Base-by-base conservation (phyloP, 2,797 vertebrate species). In the Phrynocephalus forsythii region DNA sequence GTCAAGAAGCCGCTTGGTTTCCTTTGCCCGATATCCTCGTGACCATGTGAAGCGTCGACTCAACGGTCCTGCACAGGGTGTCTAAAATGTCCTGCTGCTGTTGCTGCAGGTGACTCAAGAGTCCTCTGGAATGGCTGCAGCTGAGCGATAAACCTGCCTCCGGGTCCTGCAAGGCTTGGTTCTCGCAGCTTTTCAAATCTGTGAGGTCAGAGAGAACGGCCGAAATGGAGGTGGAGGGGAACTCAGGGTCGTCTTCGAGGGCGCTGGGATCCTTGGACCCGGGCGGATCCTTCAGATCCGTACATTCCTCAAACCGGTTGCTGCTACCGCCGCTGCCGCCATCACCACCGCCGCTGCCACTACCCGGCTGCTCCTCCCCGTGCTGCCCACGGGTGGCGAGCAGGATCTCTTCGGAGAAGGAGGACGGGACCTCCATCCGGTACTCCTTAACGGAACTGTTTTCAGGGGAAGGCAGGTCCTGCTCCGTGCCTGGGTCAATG, bases 401-500 rank as follows among this genome's bases (percentile, higher is more conserved):
- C 91, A 81, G 80, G 0, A 95, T 81, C 20, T 96, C 96, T 95
- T 98, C 91, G 82, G 97, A 93, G 94, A 97, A 97, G 0, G 98
- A 98, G 52, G 97, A 96, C 63, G 98, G 97, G 15, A 95, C 97
- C 90, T 99, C 98, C 97, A 99, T 97, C 95, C 98, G 97, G 95
- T 98, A 98, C 94, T 98, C 98, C 89, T 98, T 98, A 69, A 97
- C 56, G 73, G 98, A 97, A 85, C 94, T 84, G 28, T 96, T 97
- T 78, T 98, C 98, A 0, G 98, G 98, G 20, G 98, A 98, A 86
- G 98, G 98, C 82, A 97, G 98, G 91, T 99, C 99, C 94, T 99
- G 98, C 94, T 99, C 99, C 0, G 98, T 99, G 86, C 99, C 99
- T 0, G 99, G 99, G 89, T 99, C 99, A 30, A 99, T 99, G 90